These are phyloP conservation scores for Sarcophaga bullata DNA, from an alignment of 1,140 invertebrate species.

Conservation along the genomic window DNA sequence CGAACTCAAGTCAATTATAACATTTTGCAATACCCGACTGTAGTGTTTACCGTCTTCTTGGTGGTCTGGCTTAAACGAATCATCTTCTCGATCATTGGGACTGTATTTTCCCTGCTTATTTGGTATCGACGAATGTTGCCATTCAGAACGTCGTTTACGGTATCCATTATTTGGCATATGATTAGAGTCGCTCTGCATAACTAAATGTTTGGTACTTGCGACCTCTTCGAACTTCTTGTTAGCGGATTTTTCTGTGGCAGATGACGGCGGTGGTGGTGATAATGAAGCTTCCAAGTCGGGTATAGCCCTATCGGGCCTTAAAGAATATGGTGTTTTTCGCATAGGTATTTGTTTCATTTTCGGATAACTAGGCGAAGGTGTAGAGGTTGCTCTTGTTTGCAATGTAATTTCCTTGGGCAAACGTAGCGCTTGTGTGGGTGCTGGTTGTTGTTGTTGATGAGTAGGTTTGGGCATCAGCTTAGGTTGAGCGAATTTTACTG, in stretches of 20 bases:
- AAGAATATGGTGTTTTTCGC: slow-evolving; percentile 54
- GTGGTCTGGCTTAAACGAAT: not conserved
- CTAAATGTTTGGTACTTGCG: not conserved
- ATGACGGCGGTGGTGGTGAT: slow-evolving; percentile 50
- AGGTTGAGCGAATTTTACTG: not conserved
- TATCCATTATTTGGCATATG: not conserved
- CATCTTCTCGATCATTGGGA: not conserved
- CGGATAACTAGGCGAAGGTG: slow-evolving; percentile 36
- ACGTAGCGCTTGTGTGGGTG: not conserved
- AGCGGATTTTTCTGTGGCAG: not conserved
- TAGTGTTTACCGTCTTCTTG: slow-evolving; percentile 45
- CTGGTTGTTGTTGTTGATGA: slow-evolving; percentile 43
- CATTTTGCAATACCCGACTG: not conserved
- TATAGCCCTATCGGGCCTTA: slow-evolving; percentile 55
- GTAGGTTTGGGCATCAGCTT: not conserved
- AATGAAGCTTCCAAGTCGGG: slow-evolving; percentile 43
- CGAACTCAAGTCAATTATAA: slow-evolving; percentile 49
- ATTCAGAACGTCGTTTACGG: not conserved
- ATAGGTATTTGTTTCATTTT: slow-evolving; percentile 54
- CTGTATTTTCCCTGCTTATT: not conserved
- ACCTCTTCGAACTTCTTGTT: not conserved
- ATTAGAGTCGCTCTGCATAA: not conserved
- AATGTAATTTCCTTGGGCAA: slow-evolving; percentile 49
- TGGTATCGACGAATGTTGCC: not conserved
- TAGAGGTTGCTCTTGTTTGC: slow-evolving; percentile 45